Conservation (phyloP, 1,140 invertebrate genomes). For the Drosophila pruinosa region DNA sequence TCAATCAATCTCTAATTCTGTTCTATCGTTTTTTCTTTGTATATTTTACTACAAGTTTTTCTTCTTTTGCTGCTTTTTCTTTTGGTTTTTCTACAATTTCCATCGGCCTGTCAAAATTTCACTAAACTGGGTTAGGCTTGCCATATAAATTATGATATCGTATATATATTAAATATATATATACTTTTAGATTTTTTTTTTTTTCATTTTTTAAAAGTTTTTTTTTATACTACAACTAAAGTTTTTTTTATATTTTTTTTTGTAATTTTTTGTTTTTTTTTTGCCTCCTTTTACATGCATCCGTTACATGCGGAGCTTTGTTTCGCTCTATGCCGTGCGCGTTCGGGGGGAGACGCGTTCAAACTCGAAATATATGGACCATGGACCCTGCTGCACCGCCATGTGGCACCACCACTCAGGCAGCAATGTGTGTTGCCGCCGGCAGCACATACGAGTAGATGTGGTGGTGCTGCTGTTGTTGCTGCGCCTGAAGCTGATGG, state of each 20-base stretch:
- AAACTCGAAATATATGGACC: conserved; percentile 62
- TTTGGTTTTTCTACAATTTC: conserved; percentile 29
- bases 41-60: conserved; percentile 78
- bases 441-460: conserved; percentile 80
- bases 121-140: conserved; percentile 76
- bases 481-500: conserved; percentile 27
- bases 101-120: conserved; percentile 71
- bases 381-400: conserved; percentile 35
- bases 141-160: conserved; percentile 50
- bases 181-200: conserved; percentile 31
- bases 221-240: conserved; percentile 66
- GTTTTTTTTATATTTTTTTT: conserved; percentile 19
- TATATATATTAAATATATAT: conserved; percentile 32
- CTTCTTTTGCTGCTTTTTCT: conserved; percentile 36
- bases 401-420: conserved; percentile 39
- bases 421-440: conserved; percentile 72
- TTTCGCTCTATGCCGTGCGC: conserved; percentile 38
- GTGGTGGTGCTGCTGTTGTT: conserved; percentile 50
- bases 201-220: conserved; percentile 33
- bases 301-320: conserved; percentile 71
- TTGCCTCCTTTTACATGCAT: conserved; percentile 55
- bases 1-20: conserved; percentile 63
- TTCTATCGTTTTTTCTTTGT: conserved; percentile 66
- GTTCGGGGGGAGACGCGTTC: conserved; percentile 17
- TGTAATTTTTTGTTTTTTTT: conserved; percentile 22